Percentiles rank a stretch among this genome's conserved stretches.
These are phyloP conservation scores for mouse (Mus musculus) DNA, from an alignment of 2,113 vertebrate species.

Conservation along the genomic window GRCm39 chr16:41307001-41307500, in stretches of 20 bases:
- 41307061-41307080: neutral
- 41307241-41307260: slow-evolving; percentile 1
- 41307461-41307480: slow-evolving; percentile 53
- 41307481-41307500: neutral
- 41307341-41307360: neutral
- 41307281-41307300: neutral
- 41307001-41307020: neutral
- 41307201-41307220: neutral
- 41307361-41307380: neutral
- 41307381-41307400: slow-evolving; percentile 54
- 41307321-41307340: slow-evolving; percentile 43
- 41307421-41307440: slow-evolving; percentile 23
- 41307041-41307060: neutral
- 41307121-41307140: slow-evolving; percentile 15
- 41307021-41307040: neutral
- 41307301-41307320: neutral
- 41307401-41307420: slow-evolving; percentile 50
- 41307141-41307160: slow-evolving; percentile 44
- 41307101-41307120: neutral
- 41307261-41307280: neutral
- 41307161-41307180: neutral
- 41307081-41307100: neutral
- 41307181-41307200: slow-evolving; percentile 20
- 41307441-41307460: neutral
- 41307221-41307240: neutral